Evolutionary conservation across 2,888 invertebrate genomes (phyloP), one percentile per base, ranked within the genome.

Genomic region (Troglohyphantes excavatus): DNA sequence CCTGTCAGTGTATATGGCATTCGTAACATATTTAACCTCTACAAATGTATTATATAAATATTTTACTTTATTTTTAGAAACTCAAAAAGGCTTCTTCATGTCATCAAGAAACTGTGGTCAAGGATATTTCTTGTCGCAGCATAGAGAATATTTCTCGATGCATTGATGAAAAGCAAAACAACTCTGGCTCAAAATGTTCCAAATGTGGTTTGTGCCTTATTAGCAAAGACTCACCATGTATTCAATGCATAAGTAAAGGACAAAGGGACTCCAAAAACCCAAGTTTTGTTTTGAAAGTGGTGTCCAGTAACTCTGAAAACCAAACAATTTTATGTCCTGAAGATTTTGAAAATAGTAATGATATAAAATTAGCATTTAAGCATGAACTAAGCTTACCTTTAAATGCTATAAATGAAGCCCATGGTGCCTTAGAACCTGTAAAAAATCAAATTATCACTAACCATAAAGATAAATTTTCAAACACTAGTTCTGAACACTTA

Each of bases 181-280:
- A n/a, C 13, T 39, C 39, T 39, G 39, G 7, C n/a, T 53, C 53
- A 53, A 53, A 53, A 17, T 53, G 53, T 11, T 9, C 53, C 53
- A 53, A 53, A 17, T 53, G 53, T n/a, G n/a, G 53, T n/a, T n/a
- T 53, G 53, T 53, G 17, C 53, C 53, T 53, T 53, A 53, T 53
- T n/a, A 53, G 53, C 53, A 53, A 53, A 17, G 17, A n/a, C n/a
- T 53, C 53, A 5, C 17, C 53, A 53, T 53, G 53, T 17, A 53
- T 53, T 53, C 53, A 53, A 53, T 53, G 53, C 53, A n/a, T 53
- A 53, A 53, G 53, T 53, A 2, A 9, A 1, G 53, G 17, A n/a
- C n/a, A 7, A 5, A 53, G n/a, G n/a, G n/a, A n/a, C n/a, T n/a
- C 9, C 9, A 9, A 33, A 33, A 33, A 9, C 33, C 3, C 33